These are phyloP conservation scores for Cotesia chilonis DNA, from an alignment of 1,140 invertebrate genomes.

Conservation along the genomic window DNA sequence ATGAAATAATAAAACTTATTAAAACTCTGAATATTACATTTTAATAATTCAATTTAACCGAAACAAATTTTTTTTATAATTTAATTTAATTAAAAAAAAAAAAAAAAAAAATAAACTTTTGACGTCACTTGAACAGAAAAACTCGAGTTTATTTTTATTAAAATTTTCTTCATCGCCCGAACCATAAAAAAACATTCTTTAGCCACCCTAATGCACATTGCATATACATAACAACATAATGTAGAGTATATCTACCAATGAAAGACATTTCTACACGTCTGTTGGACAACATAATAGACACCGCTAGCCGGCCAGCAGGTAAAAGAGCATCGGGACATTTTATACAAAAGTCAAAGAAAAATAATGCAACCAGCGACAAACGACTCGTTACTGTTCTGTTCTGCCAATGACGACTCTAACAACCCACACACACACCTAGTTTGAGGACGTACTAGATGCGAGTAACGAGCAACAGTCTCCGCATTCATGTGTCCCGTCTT, in stretches of 20 bases:
- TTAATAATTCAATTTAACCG: too few relatives aligned
- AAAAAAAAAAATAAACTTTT: too few relatives aligned
- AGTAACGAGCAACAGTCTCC: slow-evolving; percentile 25
- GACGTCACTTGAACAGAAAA: too few relatives aligned
- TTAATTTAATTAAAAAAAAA: too few relatives aligned
- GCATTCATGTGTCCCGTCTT: slow-evolving; percentile 26
- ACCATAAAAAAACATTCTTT: too few relatives aligned
- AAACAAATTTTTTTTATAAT: too few relatives aligned
- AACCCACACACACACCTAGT: background rate
- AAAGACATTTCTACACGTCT: background rate
- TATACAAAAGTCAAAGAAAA: slow-evolving; percentile 39
- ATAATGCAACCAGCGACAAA: slow-evolving; percentile 46
- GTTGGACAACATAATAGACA: slow-evolving; percentile 25
- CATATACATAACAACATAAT: background rate
- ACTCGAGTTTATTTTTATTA: too few relatives aligned
- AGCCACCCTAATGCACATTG: background rate
- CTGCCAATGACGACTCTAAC: slow-evolving; percentile 1
- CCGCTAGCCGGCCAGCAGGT: slow-evolving; percentile 40
- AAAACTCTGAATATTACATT: too few relatives aligned
- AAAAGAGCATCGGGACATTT: slow-evolving; percentile 40
- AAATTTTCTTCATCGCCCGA: too few relatives aligned
- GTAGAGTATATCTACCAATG: background rate
- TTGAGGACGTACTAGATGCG: slow-evolving; percentile 11
- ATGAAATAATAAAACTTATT: too few relatives aligned
- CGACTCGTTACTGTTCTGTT: slow-evolving; percentile 42